Evolutionary conservation across 2,888 invertebrate genomes (phyloP), one percentile per base, ranked within the genome.

Genomic region (Philereme transversata): DNA sequence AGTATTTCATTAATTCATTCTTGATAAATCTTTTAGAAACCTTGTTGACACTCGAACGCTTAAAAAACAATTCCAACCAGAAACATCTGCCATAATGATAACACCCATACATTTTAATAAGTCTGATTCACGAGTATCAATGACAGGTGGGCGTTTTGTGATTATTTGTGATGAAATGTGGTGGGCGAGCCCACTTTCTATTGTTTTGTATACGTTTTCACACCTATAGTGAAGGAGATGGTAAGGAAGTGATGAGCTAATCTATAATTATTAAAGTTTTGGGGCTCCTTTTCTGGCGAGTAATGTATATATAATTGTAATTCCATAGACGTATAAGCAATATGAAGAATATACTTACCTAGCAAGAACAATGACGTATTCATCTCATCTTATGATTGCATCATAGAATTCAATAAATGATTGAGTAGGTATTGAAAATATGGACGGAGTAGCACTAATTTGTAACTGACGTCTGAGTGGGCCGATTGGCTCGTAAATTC

Each of bases 161-260:
- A 43, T 35, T 45, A 56, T 53, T 51, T 38, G 49, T 34, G 52
- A 45, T 57, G 36, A 8, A 22, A 51, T 8, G 3, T 5, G 7
- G 64, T 59, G 57, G 62, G 65, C 58, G 41, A 51, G 58, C 64
- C 55, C 62, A 61, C 64, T 57, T 59, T 57, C 64, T 51, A 66
- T 64, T 64, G 64, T 61, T 45, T 34, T 48, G 33, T 50, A 51
- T 43, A 10, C 48, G 45, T 55, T 53, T 8, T 51, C 8, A 57
- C 57, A 54, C 60, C 57, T 60, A 45, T 41, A 4, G 9, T 8
- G 46, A 46, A 7, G 33, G 35, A 35, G 8, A 47, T n/a, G 47
- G 5, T 10, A 40, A 40, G 40, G 40, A 40, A 40, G 47, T 34
- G 22, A 45, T 45, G 11, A 45, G 11, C 10, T 45, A 45, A 22